A percentile compares a stretch with the other conserved stretches of the same genome.
These are phyloP conservation scores for Hylaeus anthracinus DNA, from an alignment of 1,140 invertebrate species.

Conservation along the genomic window DNA sequence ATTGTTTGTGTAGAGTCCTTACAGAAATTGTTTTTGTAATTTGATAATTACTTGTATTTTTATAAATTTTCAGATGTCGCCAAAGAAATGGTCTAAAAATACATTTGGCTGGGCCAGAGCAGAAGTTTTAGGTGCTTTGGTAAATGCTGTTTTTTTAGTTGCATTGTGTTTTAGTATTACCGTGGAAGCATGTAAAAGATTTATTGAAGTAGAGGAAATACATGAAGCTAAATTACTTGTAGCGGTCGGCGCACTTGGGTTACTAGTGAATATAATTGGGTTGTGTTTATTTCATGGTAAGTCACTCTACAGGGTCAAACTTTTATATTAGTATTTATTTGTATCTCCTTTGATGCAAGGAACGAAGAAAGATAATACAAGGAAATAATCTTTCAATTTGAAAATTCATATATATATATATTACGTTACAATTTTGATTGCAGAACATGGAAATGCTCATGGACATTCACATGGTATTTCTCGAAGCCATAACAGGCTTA, in stretches of 20 bases:
- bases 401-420: neutral
- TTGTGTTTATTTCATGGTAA: slow-evolving; percentile 92
- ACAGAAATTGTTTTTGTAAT: neutral
- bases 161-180: slow-evolving; percentile 96
- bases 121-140: slow-evolving; percentile 95
- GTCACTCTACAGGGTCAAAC: slow-evolving; percentile 55
- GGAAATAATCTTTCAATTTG: no score
- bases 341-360: no score
- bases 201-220: slow-evolving; percentile 92
- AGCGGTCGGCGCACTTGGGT: slow-evolving; percentile 88
- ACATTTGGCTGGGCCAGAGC: slow-evolving; percentile 97
- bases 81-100: slow-evolving; percentile 97
- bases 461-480: slow-evolving; percentile 87
- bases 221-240: slow-evolving; percentile 89
- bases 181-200: slow-evolving; percentile 94
- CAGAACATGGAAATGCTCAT: slow-evolving; percentile 89
- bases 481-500: slow-evolving; percentile 83
- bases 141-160: slow-evolving; percentile 96
- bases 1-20: slow-evolving; percentile 25
- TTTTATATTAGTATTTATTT: no score
- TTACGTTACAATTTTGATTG: slow-evolving; percentile 13
- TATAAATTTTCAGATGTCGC: slow-evolving; percentile 88
- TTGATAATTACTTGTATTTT: slow-evolving; percentile 4
- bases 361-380: no score
- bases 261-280: slow-evolving; percentile 92